Base-by-base conservation (phyloP, 2,888 invertebrate species). In the Drosophila mercatorum region DNA sequence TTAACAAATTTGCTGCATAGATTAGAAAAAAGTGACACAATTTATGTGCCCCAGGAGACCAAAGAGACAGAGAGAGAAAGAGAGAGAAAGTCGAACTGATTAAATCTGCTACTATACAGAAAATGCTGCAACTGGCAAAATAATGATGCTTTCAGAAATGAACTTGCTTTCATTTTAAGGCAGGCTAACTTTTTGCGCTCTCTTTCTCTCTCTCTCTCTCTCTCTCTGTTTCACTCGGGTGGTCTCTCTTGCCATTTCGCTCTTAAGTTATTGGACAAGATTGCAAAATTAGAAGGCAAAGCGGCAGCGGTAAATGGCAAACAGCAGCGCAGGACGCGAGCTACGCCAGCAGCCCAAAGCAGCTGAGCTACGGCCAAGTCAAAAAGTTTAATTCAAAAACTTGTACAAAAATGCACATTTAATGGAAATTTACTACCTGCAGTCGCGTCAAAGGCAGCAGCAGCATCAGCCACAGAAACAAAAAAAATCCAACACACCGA, bases 301-400 rank as follows among this genome's bases (percentile, higher is more conserved):
- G 71, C 49, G 52, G 61, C 58, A 46, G 57, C 67, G 62, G 67
- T 62, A 60, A 78, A 74, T 55, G 64, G 64, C 55, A 69, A 79
- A 53, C 65, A 55, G 68, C 68, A 66, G 79, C 56, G 40, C 76
- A 79, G 76, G 68, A 65, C 44, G 55, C 65, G 63, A 55, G 59
- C 61, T 66, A 63, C 47, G 60, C 61, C 55, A 46, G 61, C 40
- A 55, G 63, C 57, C 41, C 58, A 64, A 43, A 51, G 59, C 67
- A 69, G 78, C 75, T 80, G 78, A 76, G 83, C 75, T 77, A 81
- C 71, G 84, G 77, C 72, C 70, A 70, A 68, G 77, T 81, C 86
- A 74, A 82, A 83, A 90, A 91, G 81, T 90, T 91, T 91, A 90
- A 90, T 91, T 91, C 82, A 86, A 89, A 91, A 91, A 90, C 91